Evolutionary conservation across 2,113 vertebrate genomes (phyloP), one percentile per base, ranked within the genome.

Genomic region (Otis tarda): DNA sequence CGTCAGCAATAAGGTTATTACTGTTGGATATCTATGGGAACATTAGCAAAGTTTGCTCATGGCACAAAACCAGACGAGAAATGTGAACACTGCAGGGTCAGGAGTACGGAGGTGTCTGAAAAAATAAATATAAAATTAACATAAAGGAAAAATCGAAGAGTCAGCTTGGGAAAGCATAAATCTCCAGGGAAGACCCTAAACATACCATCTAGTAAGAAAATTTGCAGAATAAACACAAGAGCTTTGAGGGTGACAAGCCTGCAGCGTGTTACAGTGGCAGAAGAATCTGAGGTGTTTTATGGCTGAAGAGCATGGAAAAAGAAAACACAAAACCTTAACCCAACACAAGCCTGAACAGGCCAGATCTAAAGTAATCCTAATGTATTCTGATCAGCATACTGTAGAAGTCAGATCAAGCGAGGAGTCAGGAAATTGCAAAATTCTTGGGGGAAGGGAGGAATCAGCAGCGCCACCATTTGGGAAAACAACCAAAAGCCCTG

Each of bases 221-320:
- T 20, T 4, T 82, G 61, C n/a, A 67, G 70, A 83, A 83, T 27
- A 83, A 91, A 85, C 33, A 43, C 23, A 78, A 83, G 27, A 75
- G 39, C 52, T 31, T 60, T 17, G 22, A 19, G 11, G 18, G 19
- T 86, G 16, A 77, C 21, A 63, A 83, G 50, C 18, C 28, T 68
- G 53, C 37, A 75, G n/a, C 0, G 0, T 31, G 30, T 59, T 76
- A 70, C 25, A 73, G 30, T 13, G 9, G 53, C 1, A 4, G 39
- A 70, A 79, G 25, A 69, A 45, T 8, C 19, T 0, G 0, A 86
- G 18, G 12, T 3, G 1, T 47, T 83, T 45, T 30, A 71, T 8
- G 3, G 55, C 25, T 90, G 45, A 68, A 69, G 41, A 65, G 8
- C 41, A 52, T 2, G 4, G 33, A 61, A 83, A 77, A 60, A 56